Conservation (phyloP, 30 jellyfish, hydroid and myxozoan species). For the Aurelia coerulea region DNA sequence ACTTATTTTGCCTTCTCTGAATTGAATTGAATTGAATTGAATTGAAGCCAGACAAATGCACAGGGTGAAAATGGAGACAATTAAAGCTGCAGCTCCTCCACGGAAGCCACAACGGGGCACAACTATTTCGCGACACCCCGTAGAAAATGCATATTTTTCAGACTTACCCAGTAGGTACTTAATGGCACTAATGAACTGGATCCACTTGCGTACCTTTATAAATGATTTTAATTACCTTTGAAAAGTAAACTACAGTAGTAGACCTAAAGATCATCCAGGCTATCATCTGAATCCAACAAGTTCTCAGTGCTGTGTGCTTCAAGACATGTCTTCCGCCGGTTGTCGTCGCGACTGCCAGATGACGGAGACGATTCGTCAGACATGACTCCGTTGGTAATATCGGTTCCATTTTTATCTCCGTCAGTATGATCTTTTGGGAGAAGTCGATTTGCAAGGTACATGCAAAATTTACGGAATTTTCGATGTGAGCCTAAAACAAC, state of each 20-base stretch:
- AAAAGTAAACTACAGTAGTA: not conserved
- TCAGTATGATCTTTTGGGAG: slow-evolving; percentile 1
- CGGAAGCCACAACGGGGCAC: no score
- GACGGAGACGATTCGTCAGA: slow-evolving; percentile 38
- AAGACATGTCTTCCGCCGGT: slow-evolving; percentile 19
- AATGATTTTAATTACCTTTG: not conserved
- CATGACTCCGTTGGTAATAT: slow-evolving; percentile 23
- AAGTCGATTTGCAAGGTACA: slow-evolving; percentile 22
- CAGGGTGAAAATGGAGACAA: no score
- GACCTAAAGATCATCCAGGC: slow-evolving; percentile 31
- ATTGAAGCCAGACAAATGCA: no score
- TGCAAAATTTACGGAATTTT: slow-evolving; percentile 80
- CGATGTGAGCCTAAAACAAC: slow-evolving; percentile 78
- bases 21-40: no score
- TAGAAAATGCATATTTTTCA: no score
- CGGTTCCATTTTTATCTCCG: slow-evolving; percentile 9
- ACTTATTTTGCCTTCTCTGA: no score
- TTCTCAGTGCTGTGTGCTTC: slow-evolving; percentile 67
- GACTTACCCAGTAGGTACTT: no score
- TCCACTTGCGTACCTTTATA: not conserved
- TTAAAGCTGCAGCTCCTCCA: no score
- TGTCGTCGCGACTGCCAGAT: slow-evolving; percentile 26
- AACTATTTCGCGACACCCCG: no score
- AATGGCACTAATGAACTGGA: no score
- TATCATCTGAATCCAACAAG: slow-evolving; percentile 58